Evolutionary conservation across 1,140 invertebrate species (phyloP).

Genomic region (Cydia pomonella): DNA sequence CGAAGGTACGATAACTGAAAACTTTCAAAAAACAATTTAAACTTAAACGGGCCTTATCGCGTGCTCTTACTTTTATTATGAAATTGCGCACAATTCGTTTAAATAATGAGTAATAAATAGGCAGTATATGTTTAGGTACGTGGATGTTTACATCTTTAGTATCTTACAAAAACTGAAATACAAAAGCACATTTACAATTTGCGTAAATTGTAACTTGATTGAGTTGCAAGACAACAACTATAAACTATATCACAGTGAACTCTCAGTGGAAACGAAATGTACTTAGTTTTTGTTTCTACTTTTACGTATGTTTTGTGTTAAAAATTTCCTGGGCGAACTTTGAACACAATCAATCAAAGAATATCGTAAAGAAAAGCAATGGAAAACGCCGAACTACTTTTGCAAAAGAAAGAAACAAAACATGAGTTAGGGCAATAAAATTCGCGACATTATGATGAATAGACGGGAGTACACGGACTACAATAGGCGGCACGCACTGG

Average conservation of each 20-base stretch:
- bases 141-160: too few relatives aligned
- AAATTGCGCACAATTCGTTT: too few relatives aligned
- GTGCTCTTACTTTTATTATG: too few relatives aligned
- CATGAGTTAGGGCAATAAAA: constrained; percentile 45
- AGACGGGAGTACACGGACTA: constrained; percentile 39
- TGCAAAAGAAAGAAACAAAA: constrained; percentile 43
- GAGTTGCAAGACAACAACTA: neutral
- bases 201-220: neutral
- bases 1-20: too few relatives aligned
- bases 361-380: neutral
- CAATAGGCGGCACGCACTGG: constrained; percentile 64
- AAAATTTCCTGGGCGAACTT: neutral
- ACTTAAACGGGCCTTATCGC: too few relatives aligned
- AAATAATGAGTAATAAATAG: too few relatives aligned
- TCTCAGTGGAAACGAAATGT: neutral
- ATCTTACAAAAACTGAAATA: too few relatives aligned
- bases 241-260: neutral
- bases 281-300: neutral
- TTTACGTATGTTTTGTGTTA: neutral
- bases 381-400: constrained; percentile 38
- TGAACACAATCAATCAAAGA: constrained; percentile 15
- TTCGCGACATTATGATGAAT: constrained; percentile 52
- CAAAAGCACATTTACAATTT: too few relatives aligned
- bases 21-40: too few relatives aligned
- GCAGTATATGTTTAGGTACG: too few relatives aligned